These are phyloP conservation scores for Dasyurus viverrinus DNA, from an alignment of 2,113 vertebrate species.

Conservation along the genomic window DNA sequence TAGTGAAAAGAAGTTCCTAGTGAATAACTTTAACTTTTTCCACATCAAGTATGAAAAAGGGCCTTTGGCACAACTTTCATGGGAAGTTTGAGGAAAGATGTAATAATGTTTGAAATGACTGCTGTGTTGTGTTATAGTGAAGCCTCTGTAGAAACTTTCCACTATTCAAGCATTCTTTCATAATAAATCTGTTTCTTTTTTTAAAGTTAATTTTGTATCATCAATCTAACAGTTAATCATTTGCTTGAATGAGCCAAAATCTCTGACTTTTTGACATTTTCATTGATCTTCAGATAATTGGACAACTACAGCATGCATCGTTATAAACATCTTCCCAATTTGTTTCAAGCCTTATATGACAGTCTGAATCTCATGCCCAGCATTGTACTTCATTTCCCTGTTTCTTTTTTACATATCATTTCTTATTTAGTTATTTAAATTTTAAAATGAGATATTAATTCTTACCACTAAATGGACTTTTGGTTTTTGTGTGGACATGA, in stretches of 20 bases:
- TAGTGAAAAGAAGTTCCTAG: neutral
- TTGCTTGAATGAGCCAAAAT: constrained; percentile 14
- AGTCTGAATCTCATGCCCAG: constrained; percentile 1
- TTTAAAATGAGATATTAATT: constrained; percentile 3
- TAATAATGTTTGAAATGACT: neutral
- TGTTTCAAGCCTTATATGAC: neutral
- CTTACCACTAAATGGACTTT: neutral
- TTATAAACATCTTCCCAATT: neutral
- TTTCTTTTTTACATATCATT: neutral
- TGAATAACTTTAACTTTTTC: neutral
- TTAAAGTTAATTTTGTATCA: constrained; percentile 4
- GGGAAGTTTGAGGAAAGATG: neutral
- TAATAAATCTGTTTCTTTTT: constrained; percentile 29
- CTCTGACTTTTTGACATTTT: constrained; percentile 20
- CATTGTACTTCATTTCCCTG: neutral
- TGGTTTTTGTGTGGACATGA: neutral
- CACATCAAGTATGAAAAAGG: neutral
- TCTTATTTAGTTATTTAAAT: neutral
- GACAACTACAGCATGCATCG: neutral
- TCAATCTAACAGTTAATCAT: neutral
- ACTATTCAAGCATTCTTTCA: constrained; percentile 15
- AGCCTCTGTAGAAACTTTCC: neutral
- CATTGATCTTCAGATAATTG: neutral
- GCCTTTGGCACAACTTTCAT: neutral
- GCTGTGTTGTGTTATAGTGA: neutral